A percentile compares a stretch with the other conserved stretches of the same genome.
phyloP scores from a whole-genome alignment of 2,888 invertebrate species.

The Caenorhabditis sinica region DNA sequence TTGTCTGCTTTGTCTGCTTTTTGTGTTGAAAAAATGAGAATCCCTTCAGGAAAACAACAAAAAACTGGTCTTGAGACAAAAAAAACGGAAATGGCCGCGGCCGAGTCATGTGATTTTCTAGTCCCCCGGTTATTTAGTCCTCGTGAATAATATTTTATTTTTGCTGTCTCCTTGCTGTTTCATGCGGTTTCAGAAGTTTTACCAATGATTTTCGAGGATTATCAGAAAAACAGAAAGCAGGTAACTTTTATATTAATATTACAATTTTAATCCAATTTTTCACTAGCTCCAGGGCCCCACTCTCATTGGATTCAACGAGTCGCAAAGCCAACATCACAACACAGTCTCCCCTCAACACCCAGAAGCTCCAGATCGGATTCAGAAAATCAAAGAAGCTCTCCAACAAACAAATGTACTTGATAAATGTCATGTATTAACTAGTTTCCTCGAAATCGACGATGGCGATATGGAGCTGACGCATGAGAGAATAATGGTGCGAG shows the following conservation, averaged over 20 bases:
- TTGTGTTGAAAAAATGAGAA: background rate
- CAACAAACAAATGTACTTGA: slow-evolving; percentile 58
- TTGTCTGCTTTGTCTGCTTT: background rate
- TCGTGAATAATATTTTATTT: slow-evolving; percentile 9
- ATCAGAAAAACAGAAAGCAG: slow-evolving; percentile 9
- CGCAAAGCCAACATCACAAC: slow-evolving; percentile 64
- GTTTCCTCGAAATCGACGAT: slow-evolving; percentile 61
- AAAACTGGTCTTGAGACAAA: slow-evolving; percentile 35
- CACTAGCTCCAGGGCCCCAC: slow-evolving; percentile 57
- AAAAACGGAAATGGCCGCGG: slow-evolving; percentile 26
- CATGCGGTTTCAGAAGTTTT: background rate
- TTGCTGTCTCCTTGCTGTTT: background rate
- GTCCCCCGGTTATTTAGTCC: slow-evolving; percentile 25
- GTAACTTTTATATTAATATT: too few species aligned
- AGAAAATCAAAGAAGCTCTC: slow-evolving; percentile 58
- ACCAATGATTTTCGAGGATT: slow-evolving; percentile 48
- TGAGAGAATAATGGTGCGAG: slow-evolving; percentile 46
- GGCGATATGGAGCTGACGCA: slow-evolving; percentile 66
- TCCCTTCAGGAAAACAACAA: background rate
- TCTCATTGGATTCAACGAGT: slow-evolving; percentile 69
- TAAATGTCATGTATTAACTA: slow-evolving; percentile 60
- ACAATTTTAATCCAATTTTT: too few species aligned
- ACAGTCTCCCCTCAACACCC: slow-evolving; percentile 66
- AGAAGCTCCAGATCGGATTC: slow-evolving; percentile 66
- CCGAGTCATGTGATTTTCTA: slow-evolving; percentile 3